These are phyloP conservation scores for Thalpophila matura DNA, from an alignment of 2,888 invertebrate genomes.

Conservation along the genomic window DNA sequence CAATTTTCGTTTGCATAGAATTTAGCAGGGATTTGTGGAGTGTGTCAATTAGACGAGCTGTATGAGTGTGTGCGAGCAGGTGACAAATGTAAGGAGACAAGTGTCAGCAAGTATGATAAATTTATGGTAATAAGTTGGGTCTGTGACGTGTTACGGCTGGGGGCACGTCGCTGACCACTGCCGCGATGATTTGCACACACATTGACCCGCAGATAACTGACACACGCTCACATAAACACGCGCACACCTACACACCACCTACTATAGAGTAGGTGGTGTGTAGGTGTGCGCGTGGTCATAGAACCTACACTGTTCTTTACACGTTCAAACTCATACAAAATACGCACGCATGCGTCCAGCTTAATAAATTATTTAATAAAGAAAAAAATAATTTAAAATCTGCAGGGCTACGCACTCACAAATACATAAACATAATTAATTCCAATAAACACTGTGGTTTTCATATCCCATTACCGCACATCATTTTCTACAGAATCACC, in stretches of 20 bases:
- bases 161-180: conserved; percentile 24
- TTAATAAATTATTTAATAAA: too few relatives aligned
- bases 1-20: background rate
- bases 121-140: background rate
- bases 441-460: too few relatives aligned
- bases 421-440: too few relatives aligned
- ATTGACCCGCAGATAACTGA: background rate
- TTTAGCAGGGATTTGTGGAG: too few relatives aligned
- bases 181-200: background rate
- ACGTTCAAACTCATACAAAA: too few relatives aligned
- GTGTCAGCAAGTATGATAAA: background rate
- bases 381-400: too few relatives aligned
- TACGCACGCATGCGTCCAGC: too few relatives aligned
- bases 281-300: background rate
- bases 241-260: background rate
- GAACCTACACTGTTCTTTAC: too few relatives aligned
- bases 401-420: too few relatives aligned
- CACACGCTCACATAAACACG: background rate
- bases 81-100: background rate
- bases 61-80: background rate
- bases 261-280: background rate
- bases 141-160: conserved; percentile 44
- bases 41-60: too few relatives aligned
- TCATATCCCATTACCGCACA: too few relatives aligned
- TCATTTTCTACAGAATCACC: too few relatives aligned